Percentiles rank a stretch among this genome's conserved stretches.
phyloP scores from a whole-genome alignment of 2,888 invertebrate species.

The Eristalis pertinax region DNA sequence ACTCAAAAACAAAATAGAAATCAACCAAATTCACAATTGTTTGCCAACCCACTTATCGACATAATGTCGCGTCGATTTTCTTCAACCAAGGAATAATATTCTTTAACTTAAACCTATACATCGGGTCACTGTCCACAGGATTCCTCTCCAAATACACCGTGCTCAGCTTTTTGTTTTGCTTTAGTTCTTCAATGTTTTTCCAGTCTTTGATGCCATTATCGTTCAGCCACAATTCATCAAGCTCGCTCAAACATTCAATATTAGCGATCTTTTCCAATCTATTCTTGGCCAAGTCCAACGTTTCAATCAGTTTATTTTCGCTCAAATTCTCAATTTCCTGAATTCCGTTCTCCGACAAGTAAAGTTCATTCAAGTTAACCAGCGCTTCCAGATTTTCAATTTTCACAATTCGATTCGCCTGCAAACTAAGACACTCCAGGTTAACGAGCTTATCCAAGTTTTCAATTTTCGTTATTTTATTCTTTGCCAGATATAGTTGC shows the following conservation, averaged over 20 bases:
- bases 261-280: slow-evolving; percentile 90
- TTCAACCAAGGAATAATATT: slow-evolving; percentile 90
- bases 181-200: slow-evolving; percentile 90
- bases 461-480: slow-evolving; percentile 94
- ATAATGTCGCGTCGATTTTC: slow-evolving; percentile 98
- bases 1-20: background rate
- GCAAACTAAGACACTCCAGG: slow-evolving; percentile 91
- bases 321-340: slow-evolving; percentile 89
- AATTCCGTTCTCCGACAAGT: slow-evolving; percentile 96
- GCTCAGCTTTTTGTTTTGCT: slow-evolving; percentile 85
- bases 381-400: slow-evolving; percentile 92
- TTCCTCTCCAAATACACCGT: slow-evolving; percentile 98
- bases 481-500: slow-evolving; percentile 94
- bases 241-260: slow-evolving; percentile 87
- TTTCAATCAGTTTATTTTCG: slow-evolving; percentile 87
- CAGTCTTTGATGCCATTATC: slow-evolving; percentile 94
- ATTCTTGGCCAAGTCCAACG: slow-evolving; percentile 95
- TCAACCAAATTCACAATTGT: background rate
- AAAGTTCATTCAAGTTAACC: slow-evolving; percentile 90
- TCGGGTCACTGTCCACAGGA: slow-evolving; percentile 91
- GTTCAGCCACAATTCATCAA: slow-evolving; percentile 98
- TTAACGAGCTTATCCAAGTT: slow-evolving; percentile 88
- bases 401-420: slow-evolving; percentile 93
- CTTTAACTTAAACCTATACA: slow-evolving; percentile 95
- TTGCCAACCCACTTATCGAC: slow-evolving; percentile 78